phyloP scores from a whole-genome alignment of 1,140 invertebrate species.

The Myzus persicae region DNA sequence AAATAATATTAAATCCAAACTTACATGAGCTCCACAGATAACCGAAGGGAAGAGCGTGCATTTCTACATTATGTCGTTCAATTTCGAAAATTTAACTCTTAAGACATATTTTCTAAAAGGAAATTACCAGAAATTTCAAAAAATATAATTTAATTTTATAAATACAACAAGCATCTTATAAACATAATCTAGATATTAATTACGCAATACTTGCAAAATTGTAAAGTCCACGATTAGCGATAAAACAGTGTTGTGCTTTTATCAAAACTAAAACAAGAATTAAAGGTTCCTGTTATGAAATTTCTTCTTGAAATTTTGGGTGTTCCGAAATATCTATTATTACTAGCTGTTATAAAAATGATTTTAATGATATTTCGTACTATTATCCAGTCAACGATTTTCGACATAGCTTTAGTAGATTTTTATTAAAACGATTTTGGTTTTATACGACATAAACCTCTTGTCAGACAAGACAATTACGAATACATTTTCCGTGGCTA shows the following conservation, averaged over 20 bases:
- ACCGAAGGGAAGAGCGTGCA: neutral
- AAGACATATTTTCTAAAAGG: too few relatives aligned
- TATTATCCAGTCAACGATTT: neutral
- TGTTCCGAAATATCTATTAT: too few relatives aligned
- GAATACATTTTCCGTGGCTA: neutral
- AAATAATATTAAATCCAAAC: neutral
- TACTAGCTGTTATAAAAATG: neutral
- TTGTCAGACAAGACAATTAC: neutral
- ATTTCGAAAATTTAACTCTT: neutral
- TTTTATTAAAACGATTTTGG: neutral
- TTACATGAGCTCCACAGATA: neutral
- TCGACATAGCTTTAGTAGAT: neutral
- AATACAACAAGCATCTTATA: neutral
- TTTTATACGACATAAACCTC: neutral
- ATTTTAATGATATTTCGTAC: neutral
- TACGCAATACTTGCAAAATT: too few relatives aligned
- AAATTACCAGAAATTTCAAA: neutral
- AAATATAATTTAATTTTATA: neutral
- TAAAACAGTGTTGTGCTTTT: too few relatives aligned
- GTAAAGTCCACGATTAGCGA: too few relatives aligned
- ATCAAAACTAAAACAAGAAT: too few relatives aligned
- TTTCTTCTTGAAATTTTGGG: neutral
- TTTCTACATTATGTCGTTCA: neutral
- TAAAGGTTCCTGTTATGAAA: too few relatives aligned
- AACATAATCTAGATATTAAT: too few relatives aligned